Evolutionary conservation across 2,888 invertebrate genomes (phyloP), one percentile per base, ranked within the genome.

Genomic region (Drosophila paramelanica): DNA sequence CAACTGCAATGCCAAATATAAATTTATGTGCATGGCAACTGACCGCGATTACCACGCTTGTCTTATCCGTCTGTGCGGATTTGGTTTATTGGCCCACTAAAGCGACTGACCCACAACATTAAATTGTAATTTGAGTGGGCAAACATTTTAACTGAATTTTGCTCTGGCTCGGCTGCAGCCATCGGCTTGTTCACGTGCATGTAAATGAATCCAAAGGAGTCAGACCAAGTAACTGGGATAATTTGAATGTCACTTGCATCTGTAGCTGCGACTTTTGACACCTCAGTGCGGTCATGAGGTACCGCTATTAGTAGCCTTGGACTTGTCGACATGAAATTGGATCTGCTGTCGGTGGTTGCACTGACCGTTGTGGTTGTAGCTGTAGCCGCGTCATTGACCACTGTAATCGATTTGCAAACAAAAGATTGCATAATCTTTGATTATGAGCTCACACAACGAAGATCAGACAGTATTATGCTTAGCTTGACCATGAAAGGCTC

Each of bases 51-150:
- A 67, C 73, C 33, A 69, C 68, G 88, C 85, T 76, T 66, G 78
- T 81, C 81, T 73, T 77, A 68, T 66, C 72, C 72, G 66, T 77
- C 77, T 72, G 42, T 50, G 73, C 60, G 73, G 67, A 72, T 65
- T 81, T 88, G 73, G 88, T 83, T 83, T 83, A 83, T 83, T 83
- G 83, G 86, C 88, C 88, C 83, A 83, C 88, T 83, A 88, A 86
- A 66, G 73, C 86, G 75, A 57, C 83, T 84, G 84, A 84, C 84
- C 84, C 87, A 88, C 84, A 88, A 83, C 83, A 68, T 84, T 84
- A 82, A 84, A 84, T 84, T 88, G 87, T 86, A 83, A 88, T 83
- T 85, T 88, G 88, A 83, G 88, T 84, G 81, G 79, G 85, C 76
- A 81, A 78, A 87, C 88, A 82, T 84, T 82, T 82, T 67, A 69